Evolutionary conservation across 92 coral and sea anemone genomes (phyloP).

Genomic region (Umimayanthus kanabou): DNA sequence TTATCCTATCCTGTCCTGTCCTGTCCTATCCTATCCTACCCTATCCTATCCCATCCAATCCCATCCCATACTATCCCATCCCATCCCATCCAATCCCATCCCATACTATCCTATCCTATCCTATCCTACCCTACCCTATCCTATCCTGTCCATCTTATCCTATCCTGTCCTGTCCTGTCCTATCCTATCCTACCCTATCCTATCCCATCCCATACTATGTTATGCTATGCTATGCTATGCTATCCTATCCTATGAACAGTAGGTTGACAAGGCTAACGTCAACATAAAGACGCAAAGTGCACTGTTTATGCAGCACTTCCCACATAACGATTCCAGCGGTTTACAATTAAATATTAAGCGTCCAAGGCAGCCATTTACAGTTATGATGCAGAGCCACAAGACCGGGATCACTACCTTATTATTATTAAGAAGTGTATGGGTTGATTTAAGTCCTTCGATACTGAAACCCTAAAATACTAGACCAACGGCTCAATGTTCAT

Average conservation of each 20-base stretch:
- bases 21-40: neutral
- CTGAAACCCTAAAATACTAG: neutral
- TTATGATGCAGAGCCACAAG: no score
- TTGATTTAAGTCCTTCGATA: no score
- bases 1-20: neutral
- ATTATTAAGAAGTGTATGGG: no score
- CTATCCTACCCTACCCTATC: neutral
- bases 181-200: neutral
- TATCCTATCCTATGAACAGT: neutral
- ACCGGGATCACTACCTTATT: no score
- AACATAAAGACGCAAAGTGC: no score
- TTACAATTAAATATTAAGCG: no score
- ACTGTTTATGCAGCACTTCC: no score
- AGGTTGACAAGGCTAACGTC: no score
- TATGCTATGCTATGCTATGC: neutral
- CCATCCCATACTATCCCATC: neutral
- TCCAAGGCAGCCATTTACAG: no score
- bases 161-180: neutral
- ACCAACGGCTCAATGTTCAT: neutral
- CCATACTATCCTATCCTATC: neutral
- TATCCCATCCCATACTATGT: neutral
- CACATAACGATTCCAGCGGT: no score
- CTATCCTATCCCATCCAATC: neutral
- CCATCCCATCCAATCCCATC: neutral
- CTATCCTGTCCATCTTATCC: neutral